Evolutionary conservation across 2,797 vertebrate species (phyloP), one percentile per base, ranked within the genome.

Genomic region (Rhabdomys pumilio): DNA sequence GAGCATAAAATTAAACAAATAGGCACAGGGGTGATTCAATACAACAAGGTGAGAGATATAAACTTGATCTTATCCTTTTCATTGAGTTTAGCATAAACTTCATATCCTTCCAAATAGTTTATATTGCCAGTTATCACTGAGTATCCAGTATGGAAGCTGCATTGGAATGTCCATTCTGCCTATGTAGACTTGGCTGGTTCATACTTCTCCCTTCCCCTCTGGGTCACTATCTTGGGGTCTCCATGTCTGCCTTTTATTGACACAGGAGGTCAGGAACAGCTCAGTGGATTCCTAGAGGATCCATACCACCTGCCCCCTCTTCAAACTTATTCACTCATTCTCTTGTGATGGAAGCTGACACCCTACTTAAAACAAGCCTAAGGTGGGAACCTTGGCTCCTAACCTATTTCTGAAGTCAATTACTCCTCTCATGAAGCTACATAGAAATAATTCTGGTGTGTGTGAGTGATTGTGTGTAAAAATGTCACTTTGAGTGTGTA

Each of bases 11-110:
- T 69, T 34, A 57, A 93, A 77, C 69, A 57, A 90, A 86, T n/a
- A 38, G 20, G 12, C 11, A 53, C 22, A 17, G 31, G 44, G 50
- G 3, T n/a, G 41, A 85, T 17, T 79, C 85, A 80, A 24, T 59
- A 63, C 77, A 86, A 65, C 41, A 34, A 38, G 9, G 69, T 47
- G 88, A 31, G 80, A 41, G 80, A 34, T 26, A 85, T 59, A 82
- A 81, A 82, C 69, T 41, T 65, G n/a, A 38, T 41, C 13, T 24
- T 2, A 1, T 57, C 55, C 47, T 87, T 89, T 14, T 61, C 3
- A n/a, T 53, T 53, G 34, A 8, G n/a, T 92, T 94, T 80, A 94
- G 61, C 19, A 53, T 87, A 20, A 89, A 87, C 77, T n/a, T 63
- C 6, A 41, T 69, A 53, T 61, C 89, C 29, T 91, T 85, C 20